A percentile compares a stretch with the other conserved stretches of the same genome.
Conservation (phyloP, 2,113 vertebrate genomes). For the Ameiurus melas region DNA sequence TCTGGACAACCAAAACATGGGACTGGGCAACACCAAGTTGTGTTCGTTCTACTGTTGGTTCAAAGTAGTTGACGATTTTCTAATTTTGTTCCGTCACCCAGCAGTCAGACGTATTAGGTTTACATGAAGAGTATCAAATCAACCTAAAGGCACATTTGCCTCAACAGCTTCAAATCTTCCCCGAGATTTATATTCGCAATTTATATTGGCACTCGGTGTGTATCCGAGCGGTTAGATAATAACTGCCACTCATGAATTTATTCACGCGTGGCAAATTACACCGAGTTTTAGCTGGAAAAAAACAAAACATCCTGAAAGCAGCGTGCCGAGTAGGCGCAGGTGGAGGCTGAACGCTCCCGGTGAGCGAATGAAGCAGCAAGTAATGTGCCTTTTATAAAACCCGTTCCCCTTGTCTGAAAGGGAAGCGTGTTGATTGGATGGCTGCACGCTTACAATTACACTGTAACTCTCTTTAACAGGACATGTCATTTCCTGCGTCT, state of each 20-base stretch:
- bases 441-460: conserved; percentile 24
- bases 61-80: background rate
- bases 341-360: background rate
- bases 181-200: background rate
- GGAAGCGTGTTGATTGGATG: conserved; percentile 23
- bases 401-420: conserved; percentile 2
- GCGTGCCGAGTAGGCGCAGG: background rate
- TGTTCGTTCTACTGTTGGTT: background rate
- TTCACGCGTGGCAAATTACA: background rate
- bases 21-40: background rate
- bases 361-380: conserved; percentile 1
- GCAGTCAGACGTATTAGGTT: background rate
- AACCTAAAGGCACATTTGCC: background rate
- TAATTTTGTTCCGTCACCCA: background rate
- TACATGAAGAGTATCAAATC: background rate
- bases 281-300: background rate
- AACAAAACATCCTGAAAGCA: background rate
- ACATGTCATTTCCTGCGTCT: conserved; percentile 15
- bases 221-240: background rate
- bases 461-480: conserved; percentile 35
- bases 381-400: conserved; percentile 14
- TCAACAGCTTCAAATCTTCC: background rate
- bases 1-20: background rate
- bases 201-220: background rate
- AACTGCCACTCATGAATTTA: conserved; percentile 2